Evolutionary conservation across 2,888 invertebrate genomes (phyloP).

Genomic region (Synergus laeviventris): DNA sequence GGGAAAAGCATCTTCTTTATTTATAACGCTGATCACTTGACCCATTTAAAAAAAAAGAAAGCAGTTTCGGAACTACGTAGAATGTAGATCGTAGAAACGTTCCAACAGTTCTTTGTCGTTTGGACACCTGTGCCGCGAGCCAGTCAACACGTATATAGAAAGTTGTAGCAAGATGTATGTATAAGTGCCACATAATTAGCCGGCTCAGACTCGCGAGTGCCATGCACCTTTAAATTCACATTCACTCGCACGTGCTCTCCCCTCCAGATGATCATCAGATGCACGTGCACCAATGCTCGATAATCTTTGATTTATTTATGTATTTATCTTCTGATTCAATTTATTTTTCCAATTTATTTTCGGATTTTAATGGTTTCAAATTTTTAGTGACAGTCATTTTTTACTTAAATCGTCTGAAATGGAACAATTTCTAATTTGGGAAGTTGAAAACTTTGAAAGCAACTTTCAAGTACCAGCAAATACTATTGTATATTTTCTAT

Average conservation of each 20-base stretch:
- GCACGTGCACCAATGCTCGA: background rate
- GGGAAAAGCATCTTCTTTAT: background rate
- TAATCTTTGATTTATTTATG: background rate
- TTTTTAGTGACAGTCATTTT: too few relatives aligned
- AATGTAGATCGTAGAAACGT: background rate
- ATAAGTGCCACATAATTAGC: conserved; percentile 39
- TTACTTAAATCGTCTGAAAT: too few relatives aligned
- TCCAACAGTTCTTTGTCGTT: background rate
- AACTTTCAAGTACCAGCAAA: too few relatives aligned
- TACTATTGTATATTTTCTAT: too few relatives aligned
- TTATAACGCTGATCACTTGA: conserved; percentile 1
- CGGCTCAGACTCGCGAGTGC: background rate
- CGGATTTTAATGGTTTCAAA: too few relatives aligned
- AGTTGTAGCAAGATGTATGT: background rate
- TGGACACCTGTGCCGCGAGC: conserved; percentile 39
- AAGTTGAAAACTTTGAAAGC: too few relatives aligned
- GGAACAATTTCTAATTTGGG: too few relatives aligned
- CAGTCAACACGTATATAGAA: conserved; percentile 26
- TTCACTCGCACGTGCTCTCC: conserved; percentile 4
- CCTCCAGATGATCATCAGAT: background rate
- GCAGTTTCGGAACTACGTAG: background rate
- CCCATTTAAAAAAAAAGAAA: conserved; percentile 7
- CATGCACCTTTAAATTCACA: conserved; percentile 19
- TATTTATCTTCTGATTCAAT: background rate
- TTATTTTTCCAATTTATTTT: background rate